Evolutionary conservation across 2,797 vertebrate species (phyloP), one percentile per base, ranked within the genome.

Genomic region (Hyperoplus lanceolatus): DNA sequence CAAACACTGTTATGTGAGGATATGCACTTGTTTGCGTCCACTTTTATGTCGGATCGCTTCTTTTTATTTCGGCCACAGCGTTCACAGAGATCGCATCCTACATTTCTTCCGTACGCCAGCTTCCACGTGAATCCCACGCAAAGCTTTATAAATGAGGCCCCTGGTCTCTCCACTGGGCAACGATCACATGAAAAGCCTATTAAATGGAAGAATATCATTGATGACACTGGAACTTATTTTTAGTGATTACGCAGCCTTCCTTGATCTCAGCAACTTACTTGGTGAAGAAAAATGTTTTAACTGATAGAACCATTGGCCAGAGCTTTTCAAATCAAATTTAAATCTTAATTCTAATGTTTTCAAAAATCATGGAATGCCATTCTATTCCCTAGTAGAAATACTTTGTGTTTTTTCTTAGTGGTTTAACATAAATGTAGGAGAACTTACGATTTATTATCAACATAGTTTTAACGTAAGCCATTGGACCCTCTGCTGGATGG

Each of bases 141-240:
- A n/a, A n/a, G n/a, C n/a, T n/a, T n/a, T n/a, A n/a, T n/a, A n/a
- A n/a, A n/a, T n/a, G n/a, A n/a, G n/a, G n/a, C n/a, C n/a, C n/a
- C n/a, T 39, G 8, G 56, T 62, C 46, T 62, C 46, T 60, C 39
- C 45, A 62, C 12, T 61, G 21, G 55, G 70, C 41, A 69, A 15
- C 15, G 42, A 54, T 64, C 38, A 59, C 2, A 48, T 67, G 8
- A 36, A 65, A 67, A 49, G 15, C 0, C 14, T 18, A 53, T 78
- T 21, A 38, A 18, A 45, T 63, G 0, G 13, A 41, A 61, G 29
- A 29, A 29, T 29, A 29, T 29, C 29, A 29, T 29, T 29, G 29
- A 29, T 29, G 29, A 29, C 29, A 29, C 29, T 29, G 3, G 29
- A 14, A 50, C 13, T 5, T 50, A 41, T 49, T 61, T 39, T 7